A percentile compares a stretch with the other conserved stretches of the same genome.
phyloP scores from a whole-genome alignment of 2,113 vertebrate species.

The Tetrao urogallus region DNA sequence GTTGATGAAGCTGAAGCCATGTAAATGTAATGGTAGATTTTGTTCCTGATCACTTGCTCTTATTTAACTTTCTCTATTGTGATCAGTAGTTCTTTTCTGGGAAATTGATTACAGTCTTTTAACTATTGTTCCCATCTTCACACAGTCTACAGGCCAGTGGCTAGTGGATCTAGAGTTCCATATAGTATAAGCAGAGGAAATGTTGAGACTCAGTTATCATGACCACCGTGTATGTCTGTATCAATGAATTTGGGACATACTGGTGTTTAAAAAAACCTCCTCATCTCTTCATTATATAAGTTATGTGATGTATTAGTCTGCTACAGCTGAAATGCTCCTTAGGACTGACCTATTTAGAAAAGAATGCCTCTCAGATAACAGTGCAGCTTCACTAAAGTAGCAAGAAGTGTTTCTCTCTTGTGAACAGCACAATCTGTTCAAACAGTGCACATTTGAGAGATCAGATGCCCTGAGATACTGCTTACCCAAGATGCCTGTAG shows the following conservation, averaged over 20 bases:
- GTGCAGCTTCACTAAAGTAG: background rate
- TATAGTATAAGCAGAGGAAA: background rate
- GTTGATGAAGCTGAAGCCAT: background rate
- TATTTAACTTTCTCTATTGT: background rate
- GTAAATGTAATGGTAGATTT: background rate
- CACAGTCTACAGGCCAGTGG: background rate
- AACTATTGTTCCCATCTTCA: background rate
- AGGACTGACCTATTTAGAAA: background rate
- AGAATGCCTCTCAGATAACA: background rate
- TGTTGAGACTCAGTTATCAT: fast-evolving
- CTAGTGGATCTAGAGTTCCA: too few species aligned
- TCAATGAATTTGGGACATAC: background rate
- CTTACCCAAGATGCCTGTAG: background rate
- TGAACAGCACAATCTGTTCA: background rate
- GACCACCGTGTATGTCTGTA: background rate
- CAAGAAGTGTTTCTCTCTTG: background rate
- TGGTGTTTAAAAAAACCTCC: background rate
- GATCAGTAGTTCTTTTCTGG: background rate
- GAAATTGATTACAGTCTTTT: background rate
- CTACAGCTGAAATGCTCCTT: background rate
- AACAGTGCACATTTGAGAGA: background rate
- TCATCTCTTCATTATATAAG: background rate
- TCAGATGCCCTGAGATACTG: fast-evolving
- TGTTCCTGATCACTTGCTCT: background rate
- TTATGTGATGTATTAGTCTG: background rate